Percentiles rank a stretch among this genome's conserved stretches.
Evolutionary conservation across 2,113 vertebrate genomes (phyloP).

Genomic region (Aythya baeri): DNA sequence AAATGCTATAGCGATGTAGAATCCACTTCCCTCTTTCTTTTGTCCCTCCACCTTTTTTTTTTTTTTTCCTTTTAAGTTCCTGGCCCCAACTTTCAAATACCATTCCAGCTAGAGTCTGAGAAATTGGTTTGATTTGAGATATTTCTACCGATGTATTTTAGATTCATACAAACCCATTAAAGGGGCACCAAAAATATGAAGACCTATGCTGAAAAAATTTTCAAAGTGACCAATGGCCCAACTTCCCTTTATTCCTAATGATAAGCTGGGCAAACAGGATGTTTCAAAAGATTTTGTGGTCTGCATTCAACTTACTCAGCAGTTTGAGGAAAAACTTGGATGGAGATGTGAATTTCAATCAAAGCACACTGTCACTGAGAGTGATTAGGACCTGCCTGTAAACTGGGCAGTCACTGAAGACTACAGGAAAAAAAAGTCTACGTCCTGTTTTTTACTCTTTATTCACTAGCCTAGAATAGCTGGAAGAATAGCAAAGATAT

Average conservation of each 20-base stretch:
- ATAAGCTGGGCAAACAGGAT: neutral
- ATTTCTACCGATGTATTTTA: neutral
- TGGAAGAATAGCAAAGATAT: conserved; percentile 13
- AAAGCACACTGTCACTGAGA: neutral
- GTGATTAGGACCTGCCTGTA: neutral
- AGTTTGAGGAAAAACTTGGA: neutral
- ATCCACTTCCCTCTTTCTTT: neutral
- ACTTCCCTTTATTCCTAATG: neutral
- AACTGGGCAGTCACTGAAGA: neutral
- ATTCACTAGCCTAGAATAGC: conserved; percentile 2
- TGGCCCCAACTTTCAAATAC: neutral
- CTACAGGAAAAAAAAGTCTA: neutral
- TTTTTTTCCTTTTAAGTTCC: neutral
- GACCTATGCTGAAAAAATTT: neutral
- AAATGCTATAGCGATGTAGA: neutral
- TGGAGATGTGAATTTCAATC: neutral
- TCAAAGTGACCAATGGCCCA: neutral
- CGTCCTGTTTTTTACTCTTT: conserved; percentile 29
- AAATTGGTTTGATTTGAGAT: neutral
- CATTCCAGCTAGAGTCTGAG: neutral
- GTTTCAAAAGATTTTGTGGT: neutral
- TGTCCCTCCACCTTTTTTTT: neutral
- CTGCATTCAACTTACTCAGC: neutral
- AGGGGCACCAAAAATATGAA: neutral
- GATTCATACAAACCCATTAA: neutral